Conservation (phyloP, 1,140 invertebrate genomes). For the Ceratina japonica region DNA sequence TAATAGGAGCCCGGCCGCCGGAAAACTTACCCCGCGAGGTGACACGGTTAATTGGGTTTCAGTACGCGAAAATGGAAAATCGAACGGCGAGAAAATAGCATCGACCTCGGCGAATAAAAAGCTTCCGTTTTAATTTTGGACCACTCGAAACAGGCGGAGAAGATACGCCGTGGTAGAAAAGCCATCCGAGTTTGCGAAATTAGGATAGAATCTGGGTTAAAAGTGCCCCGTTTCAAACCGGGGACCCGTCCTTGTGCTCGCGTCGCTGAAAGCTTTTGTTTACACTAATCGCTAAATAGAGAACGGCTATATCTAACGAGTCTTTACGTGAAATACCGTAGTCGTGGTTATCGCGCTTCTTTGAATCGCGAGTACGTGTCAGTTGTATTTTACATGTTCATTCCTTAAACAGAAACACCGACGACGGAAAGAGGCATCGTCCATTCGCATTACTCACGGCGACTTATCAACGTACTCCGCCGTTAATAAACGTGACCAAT, state of each 20-base stretch:
- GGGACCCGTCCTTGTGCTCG: not conserved
- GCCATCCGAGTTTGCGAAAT: not conserved
- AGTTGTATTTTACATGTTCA: no score
- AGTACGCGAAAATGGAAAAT: not conserved
- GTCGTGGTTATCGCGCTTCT: no score
- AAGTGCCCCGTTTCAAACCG: not conserved
- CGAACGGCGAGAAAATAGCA: not conserved
- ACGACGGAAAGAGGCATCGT: no score
- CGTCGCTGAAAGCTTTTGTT: not conserved
- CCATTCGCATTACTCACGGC: not conserved
- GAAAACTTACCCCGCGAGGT: not conserved
- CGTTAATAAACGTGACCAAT: constrained; percentile 10
- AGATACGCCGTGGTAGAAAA: no score
- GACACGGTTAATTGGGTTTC: not conserved
- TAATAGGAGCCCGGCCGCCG: not conserved
- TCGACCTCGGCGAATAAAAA: no score
- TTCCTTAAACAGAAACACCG: no score
- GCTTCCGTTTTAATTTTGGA: no score
- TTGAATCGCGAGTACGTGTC: no score
- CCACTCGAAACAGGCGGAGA: no score
- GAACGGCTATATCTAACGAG: no score
- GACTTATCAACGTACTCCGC: not conserved
- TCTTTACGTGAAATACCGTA: no score
- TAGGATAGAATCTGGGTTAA: not conserved
- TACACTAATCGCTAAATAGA: no score